A percentile compares a stretch with the other conserved stretches of the same genome.
phyloP scores from a whole-genome alignment of 2,113 vertebrate species.

The Chionomys nivalis region DNA sequence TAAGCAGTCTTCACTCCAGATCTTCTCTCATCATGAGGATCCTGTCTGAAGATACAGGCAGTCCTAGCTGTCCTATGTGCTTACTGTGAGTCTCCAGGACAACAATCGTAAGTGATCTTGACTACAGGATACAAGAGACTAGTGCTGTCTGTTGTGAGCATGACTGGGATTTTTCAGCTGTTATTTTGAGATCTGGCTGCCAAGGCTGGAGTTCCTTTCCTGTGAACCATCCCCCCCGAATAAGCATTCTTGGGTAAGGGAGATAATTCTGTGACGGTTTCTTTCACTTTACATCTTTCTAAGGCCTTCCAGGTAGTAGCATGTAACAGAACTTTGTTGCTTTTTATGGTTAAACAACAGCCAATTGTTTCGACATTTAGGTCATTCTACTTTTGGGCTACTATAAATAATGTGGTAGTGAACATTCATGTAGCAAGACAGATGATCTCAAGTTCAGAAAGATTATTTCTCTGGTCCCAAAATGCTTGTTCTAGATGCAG shows the following conservation, averaged over 20 bases:
- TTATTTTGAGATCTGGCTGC: background rate
- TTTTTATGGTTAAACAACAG: constrained; percentile 35
- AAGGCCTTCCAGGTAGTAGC: background rate
- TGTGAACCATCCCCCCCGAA: background rate
- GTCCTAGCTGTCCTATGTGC: background rate
- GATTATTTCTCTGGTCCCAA: background rate
- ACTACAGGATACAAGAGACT: background rate
- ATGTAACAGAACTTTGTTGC: background rate
- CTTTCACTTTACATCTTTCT: constrained; percentile 18
- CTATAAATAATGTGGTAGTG: background rate
- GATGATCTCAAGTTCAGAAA: background rate
- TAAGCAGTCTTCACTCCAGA: background rate
- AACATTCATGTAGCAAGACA: constrained; percentile 30
- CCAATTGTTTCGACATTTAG: background rate
- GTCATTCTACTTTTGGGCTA: constrained; percentile 7
- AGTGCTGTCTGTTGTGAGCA: background rate
- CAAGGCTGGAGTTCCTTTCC: background rate
- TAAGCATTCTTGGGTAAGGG: background rate
- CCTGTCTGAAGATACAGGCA: background rate
- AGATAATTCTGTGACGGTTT: background rate
- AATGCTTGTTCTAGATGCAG: background rate
- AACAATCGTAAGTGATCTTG: background rate
- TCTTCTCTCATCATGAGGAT: background rate
- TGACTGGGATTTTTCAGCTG: background rate
- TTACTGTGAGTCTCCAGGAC: background rate